Evolutionary conservation across 2,797 vertebrate genomes (phyloP).

Genomic region (Yasuhikotakia modesta): DNA sequence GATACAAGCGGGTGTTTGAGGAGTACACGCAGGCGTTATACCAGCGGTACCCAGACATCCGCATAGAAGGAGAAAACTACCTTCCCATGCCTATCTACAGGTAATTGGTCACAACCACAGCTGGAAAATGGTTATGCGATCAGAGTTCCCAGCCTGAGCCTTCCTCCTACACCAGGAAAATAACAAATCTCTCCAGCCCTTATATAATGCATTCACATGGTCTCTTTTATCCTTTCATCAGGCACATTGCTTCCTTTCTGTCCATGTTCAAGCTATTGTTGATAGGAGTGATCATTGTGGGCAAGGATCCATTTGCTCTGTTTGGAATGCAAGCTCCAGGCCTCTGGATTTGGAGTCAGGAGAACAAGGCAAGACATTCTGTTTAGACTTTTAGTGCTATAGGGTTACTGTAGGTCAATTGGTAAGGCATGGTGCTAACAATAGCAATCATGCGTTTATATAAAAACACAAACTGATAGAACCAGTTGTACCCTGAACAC

Average conservation of each 20-base stretch:
- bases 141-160: neutral
- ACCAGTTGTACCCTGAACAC: neutral
- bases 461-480: neutral
- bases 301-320: constrained; percentile 92
- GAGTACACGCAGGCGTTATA: constrained; percentile 98
- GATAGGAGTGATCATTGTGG: constrained; percentile 95
- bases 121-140: neutral
- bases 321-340: constrained; percentile 93
- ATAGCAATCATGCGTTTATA: neutral
- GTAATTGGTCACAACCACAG: constrained; percentile 72
- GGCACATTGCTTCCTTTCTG: constrained; percentile 94
- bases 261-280: constrained; percentile 97
- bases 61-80: constrained; percentile 97
- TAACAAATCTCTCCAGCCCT: neutral
- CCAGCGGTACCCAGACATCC: constrained; percentile 99
- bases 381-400: neutral
- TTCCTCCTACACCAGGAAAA: neutral
- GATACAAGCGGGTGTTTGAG: constrained; percentile 99
- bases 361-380: constrained; percentile 87
- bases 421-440: neutral
- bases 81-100: constrained; percentile 93
- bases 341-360: constrained; percentile 97
- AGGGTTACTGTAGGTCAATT: neutral
- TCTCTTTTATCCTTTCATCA: constrained; percentile 60
- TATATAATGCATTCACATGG: neutral